Conservation (phyloP, 2,888 invertebrate genomes). For the Cephus rjabovi region DNA sequence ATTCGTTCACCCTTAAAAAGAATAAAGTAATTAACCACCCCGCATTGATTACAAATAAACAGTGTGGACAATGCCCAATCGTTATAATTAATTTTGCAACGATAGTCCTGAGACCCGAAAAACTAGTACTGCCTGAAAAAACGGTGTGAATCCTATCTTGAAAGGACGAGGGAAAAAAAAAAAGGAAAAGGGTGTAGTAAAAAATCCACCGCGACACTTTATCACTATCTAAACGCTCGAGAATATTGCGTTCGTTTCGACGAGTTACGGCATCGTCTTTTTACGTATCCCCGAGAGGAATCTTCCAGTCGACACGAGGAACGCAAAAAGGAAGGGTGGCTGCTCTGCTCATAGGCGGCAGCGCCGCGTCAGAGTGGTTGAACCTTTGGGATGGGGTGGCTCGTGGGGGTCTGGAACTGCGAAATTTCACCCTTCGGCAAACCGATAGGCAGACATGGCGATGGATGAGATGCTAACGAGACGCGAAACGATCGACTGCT, state of each 20-base stretch:
- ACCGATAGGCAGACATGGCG: constrained; percentile 34
- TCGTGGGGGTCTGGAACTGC: constrained; percentile 1
- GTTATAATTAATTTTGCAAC: not conserved
- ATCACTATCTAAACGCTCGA: constrained; percentile 2
- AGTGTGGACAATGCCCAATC: not conserved
- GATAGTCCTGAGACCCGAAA: not conserved
- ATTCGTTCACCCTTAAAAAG: not conserved
- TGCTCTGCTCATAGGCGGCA: not conserved
- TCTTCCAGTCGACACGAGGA: constrained; percentile 28
- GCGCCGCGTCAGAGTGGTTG: not conserved
- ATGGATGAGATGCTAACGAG: constrained; percentile 57
- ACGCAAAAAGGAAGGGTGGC: constrained; percentile 8
- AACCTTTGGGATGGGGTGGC: not conserved
- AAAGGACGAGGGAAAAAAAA: not conserved
- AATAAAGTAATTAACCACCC: no score
- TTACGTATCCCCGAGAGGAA: constrained; percentile 29
- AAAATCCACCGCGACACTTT: not conserved
- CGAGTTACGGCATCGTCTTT: constrained; percentile 4
- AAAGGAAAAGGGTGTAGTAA: not conserved
- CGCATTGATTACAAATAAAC: not conserved
- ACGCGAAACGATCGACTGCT: constrained; percentile 50
- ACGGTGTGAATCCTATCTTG: not conserved
- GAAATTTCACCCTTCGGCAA: constrained; percentile 40
- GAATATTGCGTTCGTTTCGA: constrained; percentile 7
- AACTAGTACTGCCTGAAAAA: not conserved